Evolutionary conservation across 2,797 vertebrate genomes (phyloP), one percentile per base, ranked within the genome.

Genomic region (Lagorchestes hirsutus): DNA sequence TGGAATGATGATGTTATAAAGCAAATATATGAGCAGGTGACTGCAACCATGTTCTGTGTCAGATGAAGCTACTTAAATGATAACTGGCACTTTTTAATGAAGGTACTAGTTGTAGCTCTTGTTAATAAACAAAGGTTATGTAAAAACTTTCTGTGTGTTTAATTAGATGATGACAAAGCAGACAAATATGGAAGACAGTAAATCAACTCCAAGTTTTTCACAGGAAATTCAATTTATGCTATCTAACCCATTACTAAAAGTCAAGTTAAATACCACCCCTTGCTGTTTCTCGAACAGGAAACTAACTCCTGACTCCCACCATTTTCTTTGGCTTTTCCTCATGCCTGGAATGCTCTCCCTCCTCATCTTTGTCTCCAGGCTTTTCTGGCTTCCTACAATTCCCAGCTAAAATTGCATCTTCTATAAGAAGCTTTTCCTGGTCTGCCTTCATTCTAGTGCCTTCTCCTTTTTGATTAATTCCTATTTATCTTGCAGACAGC

Each of bases 21-120:
- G 3, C 12, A 93, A 93, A 54, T 29, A 62, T 90, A 93, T 34
- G 92, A 87, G 13, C 91, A 94, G 59, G 55, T 54, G 13, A 16
- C 50, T 90, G 22, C 0, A 94, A 52, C 94, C 29, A 94, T 40
- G 40, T 27, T 93, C 67, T 34, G 10, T 91, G 57, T 52, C 91
- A 91, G 93, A 93, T 16, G 74, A 94, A 92, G 34, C n/a, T 52
- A 94, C 24, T 96, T 92, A 31, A 92, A 50, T 40, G 54, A 52
- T 14, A 74, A 55, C 93, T 96, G 12, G 18, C 16, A 82, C 6
- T 87, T 82, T 46, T 82, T 87, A 82, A 46, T n/a, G 24, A 82
- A 46, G 22, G 12, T 82, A 24, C 9, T 82, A 46, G 74, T 46
- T 46, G 18, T 46, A 46, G 8, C 40, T 24, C 22, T 82, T 46